A percentile compares a stretch with the other conserved stretches of the same genome.
These are phyloP conservation scores for Coenobita brevimanus DNA, from an alignment of 1,140 invertebrate genomes.

Conservation along the genomic window DNA sequence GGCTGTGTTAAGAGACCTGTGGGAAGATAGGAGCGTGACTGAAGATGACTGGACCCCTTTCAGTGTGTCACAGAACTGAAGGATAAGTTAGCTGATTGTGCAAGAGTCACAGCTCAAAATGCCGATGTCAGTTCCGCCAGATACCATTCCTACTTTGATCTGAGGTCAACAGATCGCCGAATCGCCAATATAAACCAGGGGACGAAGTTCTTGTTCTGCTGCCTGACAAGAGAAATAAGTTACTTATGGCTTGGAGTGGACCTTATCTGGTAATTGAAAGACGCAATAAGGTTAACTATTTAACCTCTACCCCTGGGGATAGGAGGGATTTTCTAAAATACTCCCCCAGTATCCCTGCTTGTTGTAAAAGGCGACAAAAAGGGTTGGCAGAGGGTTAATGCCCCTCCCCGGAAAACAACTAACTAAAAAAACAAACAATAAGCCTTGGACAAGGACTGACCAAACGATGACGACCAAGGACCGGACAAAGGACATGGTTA, in stretches of 20 bases:
- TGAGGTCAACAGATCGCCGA: not conserved
- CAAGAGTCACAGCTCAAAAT: not conserved
- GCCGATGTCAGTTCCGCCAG: constrained; percentile 15
- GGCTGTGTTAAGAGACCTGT: too few species aligned
- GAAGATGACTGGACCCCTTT: not conserved
- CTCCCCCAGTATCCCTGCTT: too few species aligned
- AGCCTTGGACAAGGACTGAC: too few species aligned
- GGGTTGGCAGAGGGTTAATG: too few species aligned
- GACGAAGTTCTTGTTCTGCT: constrained; percentile 25
- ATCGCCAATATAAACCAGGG: not conserved
- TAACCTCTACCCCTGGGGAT: too few species aligned
- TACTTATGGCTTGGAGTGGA: constrained; percentile 14
- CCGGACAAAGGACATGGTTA: too few species aligned
- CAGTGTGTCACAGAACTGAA: constrained; percentile 22
- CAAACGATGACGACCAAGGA: too few species aligned
- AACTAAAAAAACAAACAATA: too few species aligned
- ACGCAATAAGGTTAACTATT: constrained; percentile 7
- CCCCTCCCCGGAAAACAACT: too few species aligned
- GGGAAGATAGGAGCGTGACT: not conserved
- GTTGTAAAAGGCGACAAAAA: too few species aligned
- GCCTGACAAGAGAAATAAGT: not conserved
- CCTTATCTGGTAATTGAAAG: not conserved
- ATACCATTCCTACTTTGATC: constrained; percentile 28
- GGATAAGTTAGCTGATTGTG: too few species aligned
- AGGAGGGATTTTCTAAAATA: too few species aligned